phyloP scores from a whole-genome alignment of 2,797 vertebrate species.

The Schizopygopsis pylzovi region DNA sequence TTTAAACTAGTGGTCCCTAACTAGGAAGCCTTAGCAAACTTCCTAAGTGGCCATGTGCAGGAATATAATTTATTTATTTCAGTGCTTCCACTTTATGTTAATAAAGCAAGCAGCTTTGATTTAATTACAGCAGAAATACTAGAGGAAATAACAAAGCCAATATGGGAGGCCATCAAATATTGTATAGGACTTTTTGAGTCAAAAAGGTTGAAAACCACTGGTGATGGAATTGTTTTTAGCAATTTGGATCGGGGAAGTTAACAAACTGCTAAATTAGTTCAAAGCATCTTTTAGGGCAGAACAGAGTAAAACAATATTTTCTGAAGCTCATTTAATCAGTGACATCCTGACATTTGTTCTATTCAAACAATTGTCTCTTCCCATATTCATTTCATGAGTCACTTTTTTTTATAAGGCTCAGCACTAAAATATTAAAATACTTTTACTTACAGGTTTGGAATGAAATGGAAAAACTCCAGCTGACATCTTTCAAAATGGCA shows the following conservation, averaged over 20 bases:
- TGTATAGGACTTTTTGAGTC: neutral
- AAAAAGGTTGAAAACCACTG: neutral
- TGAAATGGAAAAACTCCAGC: slow-evolving; percentile 28
- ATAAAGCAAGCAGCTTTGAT: neutral
- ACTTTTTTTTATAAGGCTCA: slow-evolving; percentile 19
- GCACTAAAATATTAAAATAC: slow-evolving; percentile 28
- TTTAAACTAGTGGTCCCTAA: neutral
- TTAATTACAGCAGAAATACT: neutral
- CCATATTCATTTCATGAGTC: slow-evolving; percentile 27
- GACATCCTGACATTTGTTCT: slow-evolving; percentile 42
- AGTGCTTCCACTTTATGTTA: neutral
- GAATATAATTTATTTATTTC: neutral
- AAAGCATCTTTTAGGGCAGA: neutral
- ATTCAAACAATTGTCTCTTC: slow-evolving; percentile 25
- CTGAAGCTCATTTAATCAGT: slow-evolving; percentile 12
- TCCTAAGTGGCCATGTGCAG: neutral
- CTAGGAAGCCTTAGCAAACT: neutral
- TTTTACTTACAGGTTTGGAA: slow-evolving; percentile 37
- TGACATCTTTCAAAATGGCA: slow-evolving; percentile 31
- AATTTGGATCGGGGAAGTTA: neutral
- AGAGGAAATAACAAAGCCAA: neutral
- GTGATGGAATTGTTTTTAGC: neutral
- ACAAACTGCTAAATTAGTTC: neutral
- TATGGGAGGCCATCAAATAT: neutral
- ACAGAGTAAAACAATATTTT: neutral